A percentile compares a stretch with the other conserved stretches of the same genome.
phyloP scores from a whole-genome alignment of 2,113 vertebrate genomes.

The Leucosticte australis region DNA sequence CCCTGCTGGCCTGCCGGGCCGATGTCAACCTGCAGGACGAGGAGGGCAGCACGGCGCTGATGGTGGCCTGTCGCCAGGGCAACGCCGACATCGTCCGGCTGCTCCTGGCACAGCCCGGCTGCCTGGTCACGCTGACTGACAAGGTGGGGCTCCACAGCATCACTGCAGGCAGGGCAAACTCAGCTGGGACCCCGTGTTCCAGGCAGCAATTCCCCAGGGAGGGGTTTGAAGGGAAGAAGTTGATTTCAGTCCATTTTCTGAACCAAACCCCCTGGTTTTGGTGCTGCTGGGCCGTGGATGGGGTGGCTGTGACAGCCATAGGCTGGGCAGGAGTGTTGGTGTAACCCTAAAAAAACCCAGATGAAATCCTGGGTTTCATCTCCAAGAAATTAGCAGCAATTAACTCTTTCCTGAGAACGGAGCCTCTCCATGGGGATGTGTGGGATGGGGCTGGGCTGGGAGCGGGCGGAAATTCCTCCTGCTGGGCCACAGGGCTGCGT shows the following conservation, averaged over 20 bases:
- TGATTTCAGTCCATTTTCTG: not conserved
- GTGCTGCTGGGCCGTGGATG: not conserved
- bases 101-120: conserved; percentile 72
- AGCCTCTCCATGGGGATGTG: fast-evolving
- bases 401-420: not conserved
- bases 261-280: not conserved
- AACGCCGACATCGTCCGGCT: conserved; percentile 69
- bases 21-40: conserved; percentile 79
- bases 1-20: conserved; percentile 74
- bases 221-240: not conserved
- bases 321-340: not conserved
- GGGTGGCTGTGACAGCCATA: fast-evolving
- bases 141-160: conserved; percentile 58
- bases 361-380: not conserved
- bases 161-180: not conserved
- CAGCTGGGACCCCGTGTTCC: fast-evolving
- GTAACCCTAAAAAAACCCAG: not conserved
- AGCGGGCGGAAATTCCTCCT: not conserved
- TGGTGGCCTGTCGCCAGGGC: conserved; percentile 76
- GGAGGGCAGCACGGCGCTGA: conserved; percentile 72
- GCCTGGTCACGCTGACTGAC: conserved; percentile 64
- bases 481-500: fast-evolving
- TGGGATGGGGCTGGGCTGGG: not conserved
- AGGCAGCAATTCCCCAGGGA: fast-evolving
- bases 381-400: not conserved